These are phyloP conservation scores for Agrypnia vestita DNA, from an alignment of 1,140 invertebrate genomes.

Conservation along the genomic window DNA sequence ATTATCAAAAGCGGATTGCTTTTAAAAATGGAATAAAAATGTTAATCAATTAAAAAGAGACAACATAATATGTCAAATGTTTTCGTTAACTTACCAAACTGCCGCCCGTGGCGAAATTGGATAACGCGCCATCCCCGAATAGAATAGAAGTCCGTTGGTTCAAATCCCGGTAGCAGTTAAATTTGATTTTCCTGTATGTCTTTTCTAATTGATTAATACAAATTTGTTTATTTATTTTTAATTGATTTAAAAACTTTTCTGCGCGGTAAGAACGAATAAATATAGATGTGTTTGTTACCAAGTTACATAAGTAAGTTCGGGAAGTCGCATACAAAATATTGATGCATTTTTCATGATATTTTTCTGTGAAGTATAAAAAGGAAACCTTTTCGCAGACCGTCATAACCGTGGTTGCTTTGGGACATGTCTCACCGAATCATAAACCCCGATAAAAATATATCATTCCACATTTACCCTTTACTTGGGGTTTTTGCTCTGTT, in stretches of 20 bases:
- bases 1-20: too few species aligned
- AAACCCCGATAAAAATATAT: slow-evolving; percentile 44
- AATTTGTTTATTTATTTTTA: background rate
- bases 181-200: too few species aligned
- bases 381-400: background rate
- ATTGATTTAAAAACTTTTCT: background rate
- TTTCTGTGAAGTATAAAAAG: slow-evolving; percentile 7
- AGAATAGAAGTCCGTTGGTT: too few species aligned
- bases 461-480: slow-evolving; percentile 19
- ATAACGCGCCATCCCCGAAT: too few species aligned
- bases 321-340: background rate
- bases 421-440: slow-evolving; percentile 36
- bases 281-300: background rate
- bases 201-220: too few species aligned
- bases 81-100: too few species aligned
- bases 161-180: too few species aligned
- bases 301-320: too few species aligned
- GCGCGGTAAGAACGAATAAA: background rate
- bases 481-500: background rate
- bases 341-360: slow-evolving; percentile 12
- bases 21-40: too few species aligned
- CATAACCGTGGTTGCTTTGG: slow-evolving; percentile 2
- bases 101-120: too few species aligned
- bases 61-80: too few species aligned
- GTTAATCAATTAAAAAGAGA: too few species aligned